Percentiles rank a stretch among this genome's conserved stretches.
Conservation (phyloP, 2,113 vertebrate species). For the Rhombomys opimus region DNA sequence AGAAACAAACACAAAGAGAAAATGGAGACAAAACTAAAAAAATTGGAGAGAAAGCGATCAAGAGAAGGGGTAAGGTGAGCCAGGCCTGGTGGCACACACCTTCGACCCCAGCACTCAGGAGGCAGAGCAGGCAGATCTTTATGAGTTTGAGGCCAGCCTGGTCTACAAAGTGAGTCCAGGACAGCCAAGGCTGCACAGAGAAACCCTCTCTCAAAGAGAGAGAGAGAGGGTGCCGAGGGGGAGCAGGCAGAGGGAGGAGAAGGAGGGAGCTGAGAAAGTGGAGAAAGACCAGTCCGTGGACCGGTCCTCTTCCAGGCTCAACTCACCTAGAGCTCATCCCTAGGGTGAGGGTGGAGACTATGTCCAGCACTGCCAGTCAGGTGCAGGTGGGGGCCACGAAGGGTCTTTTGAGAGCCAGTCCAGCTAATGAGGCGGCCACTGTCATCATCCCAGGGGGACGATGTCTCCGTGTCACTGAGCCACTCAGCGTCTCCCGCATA, state of each 20-base stretch:
- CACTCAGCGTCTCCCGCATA: constrained; percentile 94
- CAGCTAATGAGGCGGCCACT: constrained; percentile 89
- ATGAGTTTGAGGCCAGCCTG: no score
- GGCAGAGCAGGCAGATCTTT: no score
- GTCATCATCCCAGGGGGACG: constrained; percentile 96
- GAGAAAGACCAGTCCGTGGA: rapidly evolving
- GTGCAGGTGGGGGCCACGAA: constrained; percentile 86
- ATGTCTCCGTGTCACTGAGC: constrained; percentile 98
- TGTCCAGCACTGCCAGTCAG: constrained; percentile 65
- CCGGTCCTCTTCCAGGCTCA: not conserved
- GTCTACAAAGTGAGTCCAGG: no score
- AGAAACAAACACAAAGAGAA: not conserved
- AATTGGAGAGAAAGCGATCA: not conserved
- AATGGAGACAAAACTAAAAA: not conserved
- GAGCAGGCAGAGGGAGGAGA: no score
- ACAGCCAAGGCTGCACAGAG: no score
- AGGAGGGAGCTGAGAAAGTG: not conserved
- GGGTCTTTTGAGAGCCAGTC: constrained; percentile 94
- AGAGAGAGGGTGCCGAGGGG: not conserved
- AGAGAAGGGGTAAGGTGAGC: not conserved
- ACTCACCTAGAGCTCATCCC: constrained; percentile 91
- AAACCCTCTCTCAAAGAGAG: no score
- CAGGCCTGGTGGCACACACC: no score
- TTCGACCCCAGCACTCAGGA: no score
- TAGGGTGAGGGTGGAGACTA: constrained; percentile 82